Evolutionary conservation across 1,140 invertebrate species (phyloP).

Genomic region (Diorhabda elongata): DNA sequence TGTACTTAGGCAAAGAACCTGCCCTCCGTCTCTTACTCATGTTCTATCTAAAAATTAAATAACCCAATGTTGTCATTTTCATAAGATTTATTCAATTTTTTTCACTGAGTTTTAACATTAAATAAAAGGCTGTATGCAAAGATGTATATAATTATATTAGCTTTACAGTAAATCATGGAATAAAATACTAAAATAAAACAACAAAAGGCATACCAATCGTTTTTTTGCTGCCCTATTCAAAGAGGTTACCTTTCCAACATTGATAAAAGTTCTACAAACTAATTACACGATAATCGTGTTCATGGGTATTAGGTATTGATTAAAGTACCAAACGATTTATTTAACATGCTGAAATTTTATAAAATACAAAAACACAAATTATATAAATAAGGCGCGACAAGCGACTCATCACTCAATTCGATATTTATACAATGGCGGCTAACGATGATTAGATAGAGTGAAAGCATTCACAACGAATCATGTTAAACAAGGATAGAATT

Average conservation of each 20-base stretch:
- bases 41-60: slow-evolving; percentile 15
- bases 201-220: slow-evolving; percentile 10
- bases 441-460: slow-evolving; percentile 44
- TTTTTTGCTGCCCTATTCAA: slow-evolving; percentile 11
- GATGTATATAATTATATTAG: no score
- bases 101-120: no score
- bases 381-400: slow-evolving; percentile 35
- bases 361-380: slow-evolving; percentile 24
- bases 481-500: background rate
- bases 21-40: slow-evolving; percentile 47
- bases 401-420: slow-evolving; percentile 29
- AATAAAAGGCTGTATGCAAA: no score
- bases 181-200: slow-evolving; percentile 6
- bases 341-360: background rate
- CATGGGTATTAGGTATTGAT: slow-evolving; percentile 3
- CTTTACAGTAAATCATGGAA: background rate
- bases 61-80: background rate
- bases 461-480: background rate
- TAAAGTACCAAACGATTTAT: background rate
- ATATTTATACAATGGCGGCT: slow-evolving; percentile 42
- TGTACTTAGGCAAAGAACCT: slow-evolving; percentile 64
- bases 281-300: background rate
- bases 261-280: slow-evolving; percentile 8
- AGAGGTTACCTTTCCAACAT: slow-evolving; percentile 23
- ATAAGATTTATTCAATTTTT: no score